A percentile compares a stretch with the other conserved stretches of the same genome.
phyloP scores from a whole-genome alignment of 2,888 invertebrate species.

The Peribatodes rhomboidaria region DNA sequence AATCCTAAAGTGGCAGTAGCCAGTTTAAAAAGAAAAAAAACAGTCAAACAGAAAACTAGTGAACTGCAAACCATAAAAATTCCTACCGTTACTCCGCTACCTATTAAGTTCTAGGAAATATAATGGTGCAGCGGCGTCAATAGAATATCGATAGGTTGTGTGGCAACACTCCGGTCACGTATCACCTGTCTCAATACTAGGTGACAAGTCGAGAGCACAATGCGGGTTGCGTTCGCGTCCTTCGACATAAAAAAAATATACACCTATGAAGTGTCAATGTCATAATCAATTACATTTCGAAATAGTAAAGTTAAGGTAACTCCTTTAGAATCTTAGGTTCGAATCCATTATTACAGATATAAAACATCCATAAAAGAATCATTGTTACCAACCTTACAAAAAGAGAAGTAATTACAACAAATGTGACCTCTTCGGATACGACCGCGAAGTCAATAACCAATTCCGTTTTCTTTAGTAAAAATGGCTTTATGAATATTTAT shows the following conservation, averaged over 20 bases:
- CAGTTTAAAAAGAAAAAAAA: too few species aligned
- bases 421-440: constrained; percentile 12
- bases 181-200: constrained; percentile 45
- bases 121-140: constrained; percentile 53
- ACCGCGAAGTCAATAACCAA: constrained; percentile 7
- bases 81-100: constrained; percentile 54
- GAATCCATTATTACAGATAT: not conserved
- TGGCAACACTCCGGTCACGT: constrained; percentile 60
- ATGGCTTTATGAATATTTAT: constrained; percentile 9
- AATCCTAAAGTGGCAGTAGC: too few species aligned
- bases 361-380: not conserved
- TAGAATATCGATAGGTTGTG: constrained; percentile 59
- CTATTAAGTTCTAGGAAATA: constrained; percentile 57
- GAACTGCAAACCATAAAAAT: constrained; percentile 55
- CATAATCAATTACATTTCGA: not conserved
- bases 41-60: constrained; percentile 44
- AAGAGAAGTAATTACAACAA: constrained; percentile 8
- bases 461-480: constrained; percentile 15
- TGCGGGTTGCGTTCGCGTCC: constrained; percentile 15
- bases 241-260: constrained; percentile 15
- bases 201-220: constrained; percentile 48
- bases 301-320: not conserved
- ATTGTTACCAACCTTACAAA: not conserved
- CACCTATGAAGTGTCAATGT: constrained; percentile 5
- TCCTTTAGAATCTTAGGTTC: too few species aligned